Base-by-base conservation (phyloP, 2,113 vertebrate genomes). In the Neogobius melanostomus region DNA sequence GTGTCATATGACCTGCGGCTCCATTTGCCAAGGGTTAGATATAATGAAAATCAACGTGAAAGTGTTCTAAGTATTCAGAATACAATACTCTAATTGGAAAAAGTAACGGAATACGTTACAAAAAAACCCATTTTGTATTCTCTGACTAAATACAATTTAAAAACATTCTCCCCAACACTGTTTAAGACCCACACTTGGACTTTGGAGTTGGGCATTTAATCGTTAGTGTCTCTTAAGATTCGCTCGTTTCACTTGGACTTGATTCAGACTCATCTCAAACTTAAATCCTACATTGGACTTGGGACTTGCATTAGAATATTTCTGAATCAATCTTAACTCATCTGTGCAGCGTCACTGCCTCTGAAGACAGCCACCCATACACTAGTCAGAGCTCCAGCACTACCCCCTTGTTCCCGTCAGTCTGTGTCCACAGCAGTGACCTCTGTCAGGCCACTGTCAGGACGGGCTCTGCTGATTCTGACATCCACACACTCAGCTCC, bases 371-470 rank as follows among this genome's bases (percentile, higher is more conserved):
- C 44, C 57, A 66, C 75, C 53, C 51, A 52, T 14, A 9, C 28
- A 56, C 17, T 28, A 81, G 50, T 46, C 51, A 9, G 61, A 17
- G 42, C 28, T 69, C 71, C 69, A 72, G 59, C 71, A 82, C 50
- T 12, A 6, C 43, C 44, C 72, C 17, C 66, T 72, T 89, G 84
- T 85, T 62, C 43, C 84, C 74, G 82, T 87, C 90, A 90, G 68
- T 88, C 83, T 75, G 21, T 72, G 78, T 57, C 70, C 2, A 43
- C 72, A 54, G 28, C 77, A 28, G 71, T 89, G 89, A 90, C 84
- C 88, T 28, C 85, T 90, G 88, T 90, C 89, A 90, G 82, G 67
- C 77, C 76, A 12, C 74, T 87, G 89, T 84, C 88, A 84, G 69
- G 75, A 64, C 47, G 6, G 65, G 63, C 8, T 47, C 57, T 11